phyloP scores from a whole-genome alignment of 2,113 vertebrate species.

The Eublepharis macularius region DNA sequence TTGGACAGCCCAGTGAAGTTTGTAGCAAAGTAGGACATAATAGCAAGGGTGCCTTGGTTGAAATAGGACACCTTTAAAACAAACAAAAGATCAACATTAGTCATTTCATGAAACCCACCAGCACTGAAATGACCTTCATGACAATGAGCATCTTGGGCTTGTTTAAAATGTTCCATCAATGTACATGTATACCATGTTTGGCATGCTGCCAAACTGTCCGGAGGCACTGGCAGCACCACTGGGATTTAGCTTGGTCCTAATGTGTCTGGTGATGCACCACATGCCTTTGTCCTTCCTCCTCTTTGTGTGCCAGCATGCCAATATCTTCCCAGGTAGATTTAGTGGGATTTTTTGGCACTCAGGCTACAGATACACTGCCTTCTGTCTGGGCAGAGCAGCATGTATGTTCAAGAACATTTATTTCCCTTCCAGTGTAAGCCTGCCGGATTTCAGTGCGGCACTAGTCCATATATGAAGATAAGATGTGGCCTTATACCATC shows the following conservation, averaged over 20 bases:
- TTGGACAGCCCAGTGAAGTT: slow-evolving; percentile 78
- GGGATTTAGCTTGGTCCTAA: too few species aligned
- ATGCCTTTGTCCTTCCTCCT: too few species aligned
- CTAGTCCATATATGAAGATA: not conserved
- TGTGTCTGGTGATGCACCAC: too few species aligned
- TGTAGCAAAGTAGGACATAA: slow-evolving; percentile 74
- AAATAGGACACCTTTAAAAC: slow-evolving; percentile 76
- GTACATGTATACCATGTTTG: too few species aligned
- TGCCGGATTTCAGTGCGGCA: not conserved
- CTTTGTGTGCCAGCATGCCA: too few species aligned
- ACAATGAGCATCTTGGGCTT: not conserved
- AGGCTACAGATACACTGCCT: too few species aligned
- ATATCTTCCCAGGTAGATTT: too few species aligned
- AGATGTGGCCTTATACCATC: too few species aligned
- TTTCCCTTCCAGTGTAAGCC: not conserved
- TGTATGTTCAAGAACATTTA: not conserved
- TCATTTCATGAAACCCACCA: slow-evolving; percentile 17
- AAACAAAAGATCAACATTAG: slow-evolving; percentile 24
- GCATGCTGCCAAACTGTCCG: too few species aligned
- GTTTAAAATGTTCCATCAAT: not conserved
- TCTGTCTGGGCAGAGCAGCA: not conserved
- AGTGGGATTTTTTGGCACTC: too few species aligned
- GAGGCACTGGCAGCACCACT: too few species aligned
- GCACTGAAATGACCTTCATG: not conserved
- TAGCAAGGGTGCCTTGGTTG: slow-evolving; percentile 71